phyloP scores from a whole-genome alignment of 2,888 invertebrate genomes.

The Embidobia sp. region DNA sequence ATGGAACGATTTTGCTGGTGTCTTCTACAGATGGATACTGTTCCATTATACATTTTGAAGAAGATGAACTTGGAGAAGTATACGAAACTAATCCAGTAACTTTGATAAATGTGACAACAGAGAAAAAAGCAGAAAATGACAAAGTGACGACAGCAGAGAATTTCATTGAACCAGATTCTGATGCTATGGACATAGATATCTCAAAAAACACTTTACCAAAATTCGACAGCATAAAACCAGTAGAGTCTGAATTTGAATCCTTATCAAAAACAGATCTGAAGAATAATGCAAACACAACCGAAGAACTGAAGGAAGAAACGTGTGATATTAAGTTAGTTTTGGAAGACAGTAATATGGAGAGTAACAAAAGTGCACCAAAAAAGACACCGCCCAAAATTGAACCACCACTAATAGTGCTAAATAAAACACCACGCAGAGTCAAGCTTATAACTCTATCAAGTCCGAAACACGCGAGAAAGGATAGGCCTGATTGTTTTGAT shows the following conservation, averaged over 20 bases:
- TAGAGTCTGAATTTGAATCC: neutral
- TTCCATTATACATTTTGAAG: conserved; percentile 89
- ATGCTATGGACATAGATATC: conserved; percentile 78
- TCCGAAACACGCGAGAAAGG: conserved; percentile 87
- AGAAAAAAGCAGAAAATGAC: conserved; percentile 35
- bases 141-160: conserved; percentile 5
- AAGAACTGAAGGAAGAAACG: conserved; percentile 80
- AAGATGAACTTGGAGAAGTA: conserved; percentile 87
- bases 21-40: conserved; percentile 96
- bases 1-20: conserved; percentile 89
- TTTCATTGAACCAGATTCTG: conserved; percentile 70
- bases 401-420: conserved; percentile 67
- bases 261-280: conserved; percentile 18
- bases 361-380: conserved; percentile 66
- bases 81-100: conserved; percentile 81
- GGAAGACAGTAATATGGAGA: conserved; percentile 79
- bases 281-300: conserved; percentile 39
- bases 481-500: conserved; percentile 5
- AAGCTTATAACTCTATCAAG: conserved; percentile 90
- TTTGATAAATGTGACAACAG: neutral
- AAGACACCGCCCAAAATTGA: conserved; percentile 69
- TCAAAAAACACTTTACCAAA: conserved; percentile 44
- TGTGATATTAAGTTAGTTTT: conserved; percentile 85
- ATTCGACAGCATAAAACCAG: conserved; percentile 7
- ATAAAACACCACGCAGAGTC: conserved; percentile 86